A percentile compares a stretch with the other conserved stretches of the same genome.
These are phyloP conservation scores for Schizopygopsis malacanthus DNA, from an alignment of 2,797 vertebrate species.

Conservation along the genomic window DNA sequence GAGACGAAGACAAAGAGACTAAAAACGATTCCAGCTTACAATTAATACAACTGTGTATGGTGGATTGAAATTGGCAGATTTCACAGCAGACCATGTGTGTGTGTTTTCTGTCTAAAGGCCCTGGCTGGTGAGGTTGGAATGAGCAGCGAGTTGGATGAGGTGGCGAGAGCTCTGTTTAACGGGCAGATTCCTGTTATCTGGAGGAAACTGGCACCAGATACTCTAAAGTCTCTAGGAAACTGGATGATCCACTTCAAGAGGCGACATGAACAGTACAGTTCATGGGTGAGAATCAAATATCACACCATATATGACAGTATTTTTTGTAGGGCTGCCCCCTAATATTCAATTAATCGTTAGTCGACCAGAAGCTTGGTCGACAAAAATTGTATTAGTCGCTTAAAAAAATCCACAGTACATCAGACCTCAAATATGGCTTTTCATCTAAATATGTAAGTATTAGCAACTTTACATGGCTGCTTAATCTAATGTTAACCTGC, in stretches of 20 bases:
- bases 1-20: neutral
- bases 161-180: constrained; percentile 88
- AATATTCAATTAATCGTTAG: too few relatives aligned
- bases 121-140: constrained; percentile 95
- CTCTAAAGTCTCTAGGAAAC: constrained; percentile 91
- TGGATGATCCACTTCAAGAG: constrained; percentile 93
- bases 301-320: neutral
- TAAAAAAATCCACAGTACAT: too few relatives aligned
- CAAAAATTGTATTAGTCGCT: too few relatives aligned
- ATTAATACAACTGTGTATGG: neutral
- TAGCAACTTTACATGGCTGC: too few relatives aligned
- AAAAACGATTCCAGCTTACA: neutral
- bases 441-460: too few relatives aligned
- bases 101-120: constrained; percentile 76
- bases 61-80: neutral
- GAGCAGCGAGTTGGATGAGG: constrained; percentile 93
- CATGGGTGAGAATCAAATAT: constrained; percentile 82
- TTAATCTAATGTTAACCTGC: too few relatives aligned
- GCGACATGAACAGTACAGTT: constrained; percentile 86
- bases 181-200: constrained; percentile 92
- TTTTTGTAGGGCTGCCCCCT: neutral
- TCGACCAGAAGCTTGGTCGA: too few relatives aligned
- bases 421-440: too few relatives aligned
- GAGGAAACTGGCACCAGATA: constrained; percentile 92
- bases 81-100: neutral